Base-by-base conservation (phyloP, 2,888 invertebrate species). In the Notocelia uddmanniana region DNA sequence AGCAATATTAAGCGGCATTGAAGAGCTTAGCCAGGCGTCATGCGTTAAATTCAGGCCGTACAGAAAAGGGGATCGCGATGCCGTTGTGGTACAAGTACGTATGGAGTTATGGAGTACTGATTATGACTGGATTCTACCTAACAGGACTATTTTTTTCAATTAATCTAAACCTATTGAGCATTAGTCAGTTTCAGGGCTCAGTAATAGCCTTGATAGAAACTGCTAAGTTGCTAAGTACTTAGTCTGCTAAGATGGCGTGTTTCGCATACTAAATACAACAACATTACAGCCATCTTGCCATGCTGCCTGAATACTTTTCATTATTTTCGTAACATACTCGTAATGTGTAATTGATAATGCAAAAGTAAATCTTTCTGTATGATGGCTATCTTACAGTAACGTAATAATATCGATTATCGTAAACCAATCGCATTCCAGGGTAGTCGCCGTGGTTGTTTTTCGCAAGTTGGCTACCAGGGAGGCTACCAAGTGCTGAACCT, bases 401-500 rank as follows among this genome's bases (percentile, higher is more conserved):
- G 63, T 52, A 63, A 63, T 31, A 31, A 13, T n/a, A 41, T 13
- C 15, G 34, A 18, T 26, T 54, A 52, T 31, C n/a, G 10, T 26
- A 41, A 41, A 60, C 15, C 13, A 41, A 59, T 54, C 23, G 18
- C 52, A 62, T 73, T 77, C 18, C 82, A 91, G 92, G 94, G 93
- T 37, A 91, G 86, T 77, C 85, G 89, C 68, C 82, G 87, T 34
- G 94, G 94, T 1, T 94, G 94, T 75, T 94, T 90, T 78, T 93
- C 94, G 0, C 89, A 92, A 83, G 94, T 94, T 10, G 94, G 94
- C 6, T 90, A 90, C 76, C 91, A 93, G 79, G 88, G 93, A 11
- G 91, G 91, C 1, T 93, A 90, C 72, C 92, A 95, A 84, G 92
- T 95, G n/a, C 76, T 95, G 58, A 95, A 95, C 80, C 82, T 95